Evolutionary conservation across 2,888 invertebrate species (phyloP).

Genomic region (Mechanitis mazaeus): DNA sequence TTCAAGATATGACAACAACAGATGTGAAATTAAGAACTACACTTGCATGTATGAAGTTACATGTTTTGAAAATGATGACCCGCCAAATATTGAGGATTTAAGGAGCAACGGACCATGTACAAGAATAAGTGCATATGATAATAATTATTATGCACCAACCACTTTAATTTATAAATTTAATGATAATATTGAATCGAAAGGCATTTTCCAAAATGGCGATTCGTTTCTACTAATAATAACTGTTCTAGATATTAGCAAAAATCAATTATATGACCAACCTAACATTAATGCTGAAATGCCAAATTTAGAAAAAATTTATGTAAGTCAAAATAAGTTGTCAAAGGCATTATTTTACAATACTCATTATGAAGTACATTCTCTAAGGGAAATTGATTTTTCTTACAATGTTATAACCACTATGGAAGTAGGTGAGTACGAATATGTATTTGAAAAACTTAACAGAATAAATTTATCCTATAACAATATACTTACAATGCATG

Average conservation of each 20-base stretch:
- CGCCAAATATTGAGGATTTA: no score
- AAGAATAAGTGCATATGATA: no score
- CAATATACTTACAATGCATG: conserved; percentile 39
- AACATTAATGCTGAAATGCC: conserved; percentile 32
- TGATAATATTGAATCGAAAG: neutral
- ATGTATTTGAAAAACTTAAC: conserved; percentile 35
- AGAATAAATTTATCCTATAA: conserved; percentile 50
- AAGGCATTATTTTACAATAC: conserved; percentile 42
- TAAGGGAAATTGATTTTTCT: conserved; percentile 48
- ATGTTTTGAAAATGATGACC: no score
- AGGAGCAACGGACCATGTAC: no score
- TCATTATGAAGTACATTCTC: conserved; percentile 26
- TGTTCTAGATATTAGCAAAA: conserved; percentile 41
- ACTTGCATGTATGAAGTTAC: no score
- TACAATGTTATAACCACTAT: conserved; percentile 45
- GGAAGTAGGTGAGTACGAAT: conserved; percentile 20
- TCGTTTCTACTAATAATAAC: conserved; percentile 17
- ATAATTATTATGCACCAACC: neutral
- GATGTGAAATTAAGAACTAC: no score
- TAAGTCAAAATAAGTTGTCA: conserved; percentile 42
- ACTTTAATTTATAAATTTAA: neutral
- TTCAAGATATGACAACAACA: no score
- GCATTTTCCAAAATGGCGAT: no score
- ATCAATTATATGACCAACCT: conserved; percentile 35
- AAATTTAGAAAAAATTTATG: conserved; percentile 38